Base-by-base conservation (phyloP, 2,113 vertebrate species). In the Centropristis striata region DNA sequence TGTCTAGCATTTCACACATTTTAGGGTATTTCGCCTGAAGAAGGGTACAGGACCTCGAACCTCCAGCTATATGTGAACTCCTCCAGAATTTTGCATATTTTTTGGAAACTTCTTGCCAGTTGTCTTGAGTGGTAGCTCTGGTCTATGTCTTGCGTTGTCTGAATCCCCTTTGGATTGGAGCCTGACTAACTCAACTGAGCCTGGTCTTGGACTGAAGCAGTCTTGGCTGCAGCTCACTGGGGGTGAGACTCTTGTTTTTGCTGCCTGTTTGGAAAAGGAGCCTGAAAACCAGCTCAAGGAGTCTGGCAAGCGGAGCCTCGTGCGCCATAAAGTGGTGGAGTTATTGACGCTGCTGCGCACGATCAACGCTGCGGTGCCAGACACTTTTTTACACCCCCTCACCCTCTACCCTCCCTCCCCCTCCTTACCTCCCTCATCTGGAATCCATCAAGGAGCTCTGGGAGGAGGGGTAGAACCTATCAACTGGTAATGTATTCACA, bases 291-390 rank as follows among this genome's bases (percentile, higher is more conserved):
- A 91, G 94, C 92, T 41, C 87, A 86, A 94, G 94, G 70, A 93
- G 42, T 86, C 85, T 96, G 95, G 94, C 95, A 74, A 90, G 90
- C 87, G 87, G 83, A 68, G 72, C 68, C 60, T 57, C 28, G 49
- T 65, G 93, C 93, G 86, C 95, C 95, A 95, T 95, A 96, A 96
- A 96, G 95, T 92, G 87, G 92, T 93, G 90, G 95, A 96, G 95
- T 96, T 96, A 96, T 93, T 96, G 94, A 94, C 94, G 93, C 95
- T 93, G 95, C 95, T 94, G 95, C 88, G 94, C 95, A 95, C 81
- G 92, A 97, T 96, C 96, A 95, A 95, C 95, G 90, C 70, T 91
- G 90, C 90, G 96, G 94, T 97, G 96, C 96, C 97, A 97, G 97
- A 96, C 95, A 95, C 95, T 95, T 81, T 61, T 73, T 72, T 66